Percentiles rank a stretch among this genome's conserved stretches.
phyloP scores from a whole-genome alignment of 2,797 vertebrate genomes.

The Lagocephalus sceleratus region DNA sequence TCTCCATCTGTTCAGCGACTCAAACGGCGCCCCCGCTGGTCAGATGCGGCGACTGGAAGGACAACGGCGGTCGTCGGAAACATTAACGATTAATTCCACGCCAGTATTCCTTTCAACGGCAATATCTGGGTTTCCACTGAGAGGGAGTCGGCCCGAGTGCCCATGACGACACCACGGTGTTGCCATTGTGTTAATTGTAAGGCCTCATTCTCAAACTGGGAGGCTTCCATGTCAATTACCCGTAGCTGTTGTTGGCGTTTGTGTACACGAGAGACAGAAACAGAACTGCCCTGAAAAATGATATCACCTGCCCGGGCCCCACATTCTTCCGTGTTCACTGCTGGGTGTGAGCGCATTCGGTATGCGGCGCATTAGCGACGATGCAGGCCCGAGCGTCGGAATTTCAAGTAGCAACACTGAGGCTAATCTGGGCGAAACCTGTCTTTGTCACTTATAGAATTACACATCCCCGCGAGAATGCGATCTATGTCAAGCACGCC shows the following conservation, averaged over 20 bases:
- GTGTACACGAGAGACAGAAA: not conserved
- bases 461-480: conserved; percentile 67
- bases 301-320: conserved; percentile 27
- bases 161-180: conserved; percentile 31
- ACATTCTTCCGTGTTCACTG: conserved; percentile 18
- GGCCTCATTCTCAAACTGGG: conserved; percentile 46
- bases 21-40: no score
- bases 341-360: conserved; percentile 18
- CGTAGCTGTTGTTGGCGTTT: conserved; percentile 1
- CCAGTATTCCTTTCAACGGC: no score
- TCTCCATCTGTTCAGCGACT: no score
- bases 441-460: conserved; percentile 64
- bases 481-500: conserved; percentile 64
- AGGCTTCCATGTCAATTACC: conserved; percentile 22
- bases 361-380: conserved; percentile 43
- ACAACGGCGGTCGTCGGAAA: no score
- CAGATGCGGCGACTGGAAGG: not conserved
- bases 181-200: conserved; percentile 39
- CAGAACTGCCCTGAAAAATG: conserved; percentile 29
- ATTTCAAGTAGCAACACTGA: conserved; percentile 54
- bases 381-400: conserved; percentile 21
- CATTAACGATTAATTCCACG: no score
- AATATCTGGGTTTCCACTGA: no score
- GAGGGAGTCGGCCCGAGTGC: conserved; percentile 12
- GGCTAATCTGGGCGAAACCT: conserved; percentile 64